Evolutionary conservation across 2,113 vertebrate species (phyloP), one percentile per base, ranked within the genome.

Genomic region (Ptilorrhoa leucosticta): DNA sequence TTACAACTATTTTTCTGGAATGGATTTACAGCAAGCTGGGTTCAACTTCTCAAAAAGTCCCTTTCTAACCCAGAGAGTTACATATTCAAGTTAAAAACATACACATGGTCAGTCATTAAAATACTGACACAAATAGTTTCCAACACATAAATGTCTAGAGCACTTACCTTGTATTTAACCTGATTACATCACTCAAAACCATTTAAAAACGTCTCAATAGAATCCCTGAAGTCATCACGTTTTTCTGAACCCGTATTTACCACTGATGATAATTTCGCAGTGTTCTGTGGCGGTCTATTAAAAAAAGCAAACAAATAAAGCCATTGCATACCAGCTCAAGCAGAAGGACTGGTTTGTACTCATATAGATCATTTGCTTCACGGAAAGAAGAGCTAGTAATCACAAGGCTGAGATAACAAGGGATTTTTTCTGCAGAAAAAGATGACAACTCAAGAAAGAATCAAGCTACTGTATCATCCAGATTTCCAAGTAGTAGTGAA

Each of bases 291-390:
- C 89, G 89, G 68, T 78, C 94, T 97, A 91, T 93, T 91, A 90
- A 93, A 94, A 93, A 96, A 94, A 81, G 40, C 30, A 93, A 96
- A 93, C 89, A 95, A 97, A 96, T 89, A 92, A 94, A 92, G 85
- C 44, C 65, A 75, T 75, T 72, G 77, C 45, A 91, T 30, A 88
- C 63, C 51, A 96, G 84, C 64, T 89, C 83, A 81, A 73, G 93
- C 85, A 93, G 94, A 90, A 96, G 75, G 88, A 94, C 83, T 86
- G 83, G 80, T 83, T 93, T 93, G 66, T 60, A 76, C 47, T 96
- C 95, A 83, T 83, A 76, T 28, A 77, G 50, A 92, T 65, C 40
- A 51, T 57, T 65, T 87, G 63, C 61, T 97, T 90, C 90, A 94
- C 0, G 87, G 91, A 95, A 96, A 92, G 65, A 90, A 95, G 92